Evolutionary conservation across 2,888 invertebrate species (phyloP).

Genomic region (Abrostola tripartita): DNA sequence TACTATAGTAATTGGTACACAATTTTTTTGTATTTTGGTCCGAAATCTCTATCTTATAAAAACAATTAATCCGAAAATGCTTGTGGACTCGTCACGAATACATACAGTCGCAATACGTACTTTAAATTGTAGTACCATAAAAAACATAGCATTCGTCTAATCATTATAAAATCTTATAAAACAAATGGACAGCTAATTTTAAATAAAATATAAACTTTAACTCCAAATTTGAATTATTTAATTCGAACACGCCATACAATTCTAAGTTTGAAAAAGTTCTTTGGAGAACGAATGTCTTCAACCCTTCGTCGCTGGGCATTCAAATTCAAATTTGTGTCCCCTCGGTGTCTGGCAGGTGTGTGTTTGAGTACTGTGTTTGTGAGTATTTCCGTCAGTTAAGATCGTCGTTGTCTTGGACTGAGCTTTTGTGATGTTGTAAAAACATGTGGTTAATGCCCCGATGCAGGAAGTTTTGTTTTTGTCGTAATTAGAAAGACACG

Average conservation of each 20-base stretch:
- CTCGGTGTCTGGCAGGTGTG: conserved; percentile 75
- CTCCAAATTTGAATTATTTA: conserved; percentile 36
- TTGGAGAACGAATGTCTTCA: conserved; percentile 67
- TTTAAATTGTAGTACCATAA: too few species aligned
- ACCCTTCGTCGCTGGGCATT: conserved; percentile 78
- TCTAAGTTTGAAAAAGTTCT: conserved; percentile 57
- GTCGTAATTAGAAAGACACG: conserved; percentile 31
- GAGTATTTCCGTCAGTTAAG: conserved; percentile 77
- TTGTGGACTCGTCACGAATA: too few species aligned
- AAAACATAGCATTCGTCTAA: not conserved
- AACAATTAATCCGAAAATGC: too few species aligned
- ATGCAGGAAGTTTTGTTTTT: conserved; percentile 47
- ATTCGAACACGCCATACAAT: conserved; percentile 35
- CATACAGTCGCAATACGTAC: too few species aligned
- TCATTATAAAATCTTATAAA: not conserved
- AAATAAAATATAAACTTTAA: conserved; percentile 21
- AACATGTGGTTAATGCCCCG: conserved; percentile 48
- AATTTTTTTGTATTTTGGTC: too few species aligned
- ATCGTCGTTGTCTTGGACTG: conserved; percentile 62
- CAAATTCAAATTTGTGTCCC: conserved; percentile 83
- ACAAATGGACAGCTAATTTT: not conserved
- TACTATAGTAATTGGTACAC: too few species aligned
- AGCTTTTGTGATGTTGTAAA: conserved; percentile 56
- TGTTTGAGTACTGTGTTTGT: conserved; percentile 68
- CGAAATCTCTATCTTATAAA: too few species aligned